Conservation (phyloP, 2,113 vertebrate species). For the Penelope pileata region DNA sequence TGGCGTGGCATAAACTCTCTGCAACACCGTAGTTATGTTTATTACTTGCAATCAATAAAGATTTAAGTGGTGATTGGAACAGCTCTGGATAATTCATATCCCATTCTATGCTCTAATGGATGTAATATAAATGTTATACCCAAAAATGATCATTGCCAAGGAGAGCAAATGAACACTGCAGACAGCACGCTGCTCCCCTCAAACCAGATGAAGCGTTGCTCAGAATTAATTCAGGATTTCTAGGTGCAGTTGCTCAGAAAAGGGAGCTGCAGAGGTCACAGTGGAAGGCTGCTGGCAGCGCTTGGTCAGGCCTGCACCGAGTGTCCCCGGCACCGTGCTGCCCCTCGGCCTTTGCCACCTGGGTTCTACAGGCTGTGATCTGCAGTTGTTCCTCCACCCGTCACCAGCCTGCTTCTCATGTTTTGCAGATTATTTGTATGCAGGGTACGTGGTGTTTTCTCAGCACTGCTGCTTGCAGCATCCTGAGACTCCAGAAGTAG, state of each 20-base stretch:
- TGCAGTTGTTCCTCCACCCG: neutral
- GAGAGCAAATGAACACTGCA: neutral
- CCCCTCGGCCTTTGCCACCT: neutral
- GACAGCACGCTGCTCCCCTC: neutral
- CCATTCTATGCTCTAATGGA: slow-evolving; percentile 43
- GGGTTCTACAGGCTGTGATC: neutral
- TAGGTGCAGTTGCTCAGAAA: neutral
- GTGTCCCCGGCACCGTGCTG: neutral
- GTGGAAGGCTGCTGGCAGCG: neutral
- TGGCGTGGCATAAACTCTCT: neutral
- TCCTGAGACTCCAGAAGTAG: neutral
- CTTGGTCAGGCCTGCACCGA: neutral
- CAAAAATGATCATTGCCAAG: slow-evolving; percentile 13
- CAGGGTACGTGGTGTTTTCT: neutral
- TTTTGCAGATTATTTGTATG: neutral
- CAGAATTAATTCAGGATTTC: neutral
- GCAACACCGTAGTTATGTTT: slow-evolving; percentile 19
- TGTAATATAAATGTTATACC: slow-evolving; percentile 47
- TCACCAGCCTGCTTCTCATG: neutral
- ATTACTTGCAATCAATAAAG: slow-evolving; percentile 52
- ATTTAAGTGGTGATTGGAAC: slow-evolving; percentile 47
- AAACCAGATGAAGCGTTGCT: neutral
- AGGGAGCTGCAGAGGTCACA: neutral
- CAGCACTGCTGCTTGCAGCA: neutral
- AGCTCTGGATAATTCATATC: slow-evolving; percentile 48